A percentile compares a stretch with the other conserved stretches of the same genome.
Conservation (phyloP, 2,888 invertebrate species). For the Cacoxenus indagator region DNA sequence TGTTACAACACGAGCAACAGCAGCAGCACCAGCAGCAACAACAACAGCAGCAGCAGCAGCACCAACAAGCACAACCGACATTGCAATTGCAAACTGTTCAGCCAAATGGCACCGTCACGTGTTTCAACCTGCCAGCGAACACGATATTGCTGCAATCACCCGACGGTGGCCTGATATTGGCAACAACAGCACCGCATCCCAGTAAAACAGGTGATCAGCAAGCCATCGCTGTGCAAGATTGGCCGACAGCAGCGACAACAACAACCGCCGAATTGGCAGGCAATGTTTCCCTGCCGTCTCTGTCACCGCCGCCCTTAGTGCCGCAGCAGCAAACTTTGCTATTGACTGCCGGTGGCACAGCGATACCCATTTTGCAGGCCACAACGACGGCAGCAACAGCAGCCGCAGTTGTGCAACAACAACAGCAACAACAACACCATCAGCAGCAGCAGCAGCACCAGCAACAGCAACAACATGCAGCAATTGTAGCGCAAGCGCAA, state of each 20-base stretch:
- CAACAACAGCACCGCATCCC: conserved; percentile 54
- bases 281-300: background rate
- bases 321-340: conserved; percentile 50
- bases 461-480: conserved; percentile 47
- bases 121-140: conserved; percentile 64
- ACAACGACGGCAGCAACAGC: conserved; percentile 34
- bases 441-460: conserved; percentile 45
- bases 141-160: conserved; percentile 64
- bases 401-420: conserved; percentile 37
- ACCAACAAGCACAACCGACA: conserved; percentile 41
- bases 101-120: conserved; percentile 64
- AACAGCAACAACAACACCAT: conserved; percentile 42
- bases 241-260: conserved; percentile 37
- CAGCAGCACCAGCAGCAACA: conserved; percentile 28
- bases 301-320: background rate
- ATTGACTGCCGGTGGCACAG: conserved; percentile 57
- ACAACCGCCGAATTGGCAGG: background rate
- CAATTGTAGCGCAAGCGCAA: conserved; percentile 31
- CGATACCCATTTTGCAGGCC: conserved; percentile 57
- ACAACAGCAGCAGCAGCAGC: conserved; percentile 30
- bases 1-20: conserved; percentile 25
- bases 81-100: conserved; percentile 62
- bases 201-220: conserved; percentile 60
- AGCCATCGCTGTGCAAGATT: conserved; percentile 58
- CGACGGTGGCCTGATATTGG: conserved; percentile 60